Evolutionary conservation across 2,113 vertebrate genomes (phyloP), one percentile per base, ranked within the genome.

Genomic region (Scalopus aquaticus): DNA sequence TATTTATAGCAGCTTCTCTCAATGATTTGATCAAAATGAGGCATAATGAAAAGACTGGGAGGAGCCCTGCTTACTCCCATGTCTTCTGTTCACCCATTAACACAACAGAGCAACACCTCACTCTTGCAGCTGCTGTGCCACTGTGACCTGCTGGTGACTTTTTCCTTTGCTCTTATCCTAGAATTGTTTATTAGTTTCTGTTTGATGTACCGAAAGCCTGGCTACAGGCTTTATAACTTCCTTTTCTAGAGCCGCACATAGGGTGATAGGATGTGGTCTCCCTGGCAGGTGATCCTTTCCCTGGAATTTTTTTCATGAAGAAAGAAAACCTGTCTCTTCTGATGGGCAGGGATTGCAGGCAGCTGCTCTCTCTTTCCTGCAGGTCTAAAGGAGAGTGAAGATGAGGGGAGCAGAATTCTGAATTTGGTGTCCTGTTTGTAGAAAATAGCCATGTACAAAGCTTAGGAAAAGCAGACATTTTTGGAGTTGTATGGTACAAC

Each of bases 141-240:
- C 42, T 19, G 9, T 77, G 94, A 78, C 64, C 79, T 49, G 77
- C 22, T 65, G 69, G 51, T 81, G 60, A 35, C 65, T 81, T 28
- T 54, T 64, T 65, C 10, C 54, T 74, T 84, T 56, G 16, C 35
- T 87, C 51, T 60, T 22, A 72, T 46, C 30, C 56, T 32, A 20
- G 46, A 24, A 35, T 74, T 80, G 46, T 76, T 56, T n/a, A 62
- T 22, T 54, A 44, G 39, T 62, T 87, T 69, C 20, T 74, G 54
- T 90, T 9, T 62, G 70, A 83, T 44, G 15, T 65, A 19, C 58
- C 58, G 15, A 30, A n/a, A 69, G 9, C 11, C 51, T 49, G 51
- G 30, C 16, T 26, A 49, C 0, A 20, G 91, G 24, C 32, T 83
- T 51, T 49, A 9, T 42, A 44, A 19, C 20, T 12, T 74, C 32